Percentiles rank a stretch among this genome's conserved stretches.
phyloP scores from a whole-genome alignment of 2,113 vertebrate genomes.

The Arizona elegans region DNA sequence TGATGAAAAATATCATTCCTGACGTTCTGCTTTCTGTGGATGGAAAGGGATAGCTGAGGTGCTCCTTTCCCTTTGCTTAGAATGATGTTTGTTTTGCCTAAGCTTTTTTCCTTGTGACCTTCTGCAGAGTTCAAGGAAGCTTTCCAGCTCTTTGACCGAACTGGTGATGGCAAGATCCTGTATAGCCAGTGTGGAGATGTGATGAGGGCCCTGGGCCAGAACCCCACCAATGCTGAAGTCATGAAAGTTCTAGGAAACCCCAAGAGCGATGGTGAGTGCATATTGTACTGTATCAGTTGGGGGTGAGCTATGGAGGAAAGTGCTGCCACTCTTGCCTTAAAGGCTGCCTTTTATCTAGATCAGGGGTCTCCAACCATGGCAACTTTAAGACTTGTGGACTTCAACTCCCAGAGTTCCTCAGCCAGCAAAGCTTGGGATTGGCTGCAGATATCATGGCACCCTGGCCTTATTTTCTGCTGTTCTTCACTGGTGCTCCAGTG shows the following conservation, averaged over 20 bases:
- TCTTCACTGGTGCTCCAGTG: neutral
- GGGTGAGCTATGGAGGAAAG: neutral
- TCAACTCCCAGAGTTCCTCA: too few relatives aligned
- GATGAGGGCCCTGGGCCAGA: conserved; percentile 89
- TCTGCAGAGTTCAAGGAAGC: conserved; percentile 88
- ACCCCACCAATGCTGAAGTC: conserved; percentile 90
- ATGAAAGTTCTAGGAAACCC: conserved; percentile 90
- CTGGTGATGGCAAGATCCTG: conserved; percentile 88
- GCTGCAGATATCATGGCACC: neutral
- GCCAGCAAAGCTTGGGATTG: neutral
- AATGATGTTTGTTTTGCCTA: neutral
- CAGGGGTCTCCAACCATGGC: too few relatives aligned
- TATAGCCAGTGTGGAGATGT: conserved; percentile 90
- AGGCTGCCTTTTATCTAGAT: neutral
- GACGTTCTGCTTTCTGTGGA: neutral
- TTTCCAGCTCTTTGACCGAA: conserved; percentile 86
- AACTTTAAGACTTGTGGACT: too few relatives aligned
- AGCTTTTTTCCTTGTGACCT: neutral
- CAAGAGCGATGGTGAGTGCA: conserved; percentile 83
- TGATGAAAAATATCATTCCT: neutral
- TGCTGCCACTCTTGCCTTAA: neutral
- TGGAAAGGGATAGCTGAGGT: neutral
- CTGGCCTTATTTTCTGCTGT: neutral
- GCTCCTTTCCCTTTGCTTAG: neutral
- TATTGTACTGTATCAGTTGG: neutral